A percentile compares a stretch with the other conserved stretches of the same genome.
Evolutionary conservation across 2,888 invertebrate species (phyloP).

Genomic region (Cosmia trapezina): DNA sequence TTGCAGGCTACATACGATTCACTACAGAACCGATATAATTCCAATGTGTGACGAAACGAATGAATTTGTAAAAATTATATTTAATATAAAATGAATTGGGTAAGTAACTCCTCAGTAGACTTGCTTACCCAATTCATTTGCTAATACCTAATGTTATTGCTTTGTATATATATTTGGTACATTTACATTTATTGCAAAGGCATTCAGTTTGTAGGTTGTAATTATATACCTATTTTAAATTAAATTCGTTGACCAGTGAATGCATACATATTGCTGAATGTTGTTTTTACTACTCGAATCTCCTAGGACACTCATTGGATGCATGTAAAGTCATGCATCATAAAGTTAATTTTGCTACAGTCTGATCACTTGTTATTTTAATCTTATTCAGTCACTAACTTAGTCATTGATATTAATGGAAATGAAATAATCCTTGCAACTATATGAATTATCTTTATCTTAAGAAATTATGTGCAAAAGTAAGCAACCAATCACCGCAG

Average conservation of each 20-base stretch:
- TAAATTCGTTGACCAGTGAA: constrained; percentile 6
- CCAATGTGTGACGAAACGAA: no score
- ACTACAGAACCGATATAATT: no score
- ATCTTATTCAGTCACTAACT: constrained; percentile 20
- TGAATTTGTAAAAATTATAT: no score
- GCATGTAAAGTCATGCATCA: no score
- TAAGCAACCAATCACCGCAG: no score
- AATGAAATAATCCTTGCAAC: not conserved
- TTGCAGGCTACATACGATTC: no score
- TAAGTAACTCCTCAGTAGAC: no score
- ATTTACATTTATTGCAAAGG: not conserved
- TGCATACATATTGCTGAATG: constrained; percentile 2
- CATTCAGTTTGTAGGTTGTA: not conserved
- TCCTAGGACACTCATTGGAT: constrained; percentile 23
- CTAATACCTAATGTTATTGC: not conserved
- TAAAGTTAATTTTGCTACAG: constrained; percentile 9
- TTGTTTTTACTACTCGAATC: constrained; percentile 38
- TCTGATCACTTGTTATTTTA: constrained; percentile 17
- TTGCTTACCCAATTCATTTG: not conserved
- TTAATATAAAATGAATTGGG: no score
- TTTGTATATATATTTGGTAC: not conserved
- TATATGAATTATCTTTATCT: not conserved
- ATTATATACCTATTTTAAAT: constrained; percentile 13
- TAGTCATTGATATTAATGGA: constrained; percentile 26
- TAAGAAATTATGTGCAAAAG: not conserved